Conservation (phyloP, 2,797 vertebrate species). For the Fundulus diaphanus region DNA sequence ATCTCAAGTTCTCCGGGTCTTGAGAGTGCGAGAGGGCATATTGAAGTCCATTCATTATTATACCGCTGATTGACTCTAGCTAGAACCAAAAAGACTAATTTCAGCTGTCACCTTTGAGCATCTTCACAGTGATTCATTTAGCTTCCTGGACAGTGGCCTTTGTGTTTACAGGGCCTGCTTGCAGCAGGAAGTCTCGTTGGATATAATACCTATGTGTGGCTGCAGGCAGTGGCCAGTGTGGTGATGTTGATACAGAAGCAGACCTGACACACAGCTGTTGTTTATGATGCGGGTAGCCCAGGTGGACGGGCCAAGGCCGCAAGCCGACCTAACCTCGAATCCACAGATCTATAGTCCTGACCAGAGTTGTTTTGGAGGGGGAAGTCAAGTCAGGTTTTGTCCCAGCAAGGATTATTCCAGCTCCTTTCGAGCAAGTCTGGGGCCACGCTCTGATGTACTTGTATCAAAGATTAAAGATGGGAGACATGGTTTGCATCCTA, state of each 20-base stretch:
- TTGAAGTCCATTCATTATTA: constrained; percentile 35
- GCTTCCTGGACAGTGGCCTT: constrained; percentile 70
- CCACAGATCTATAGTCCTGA: constrained; percentile 83
- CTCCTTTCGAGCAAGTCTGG: constrained; percentile 29
- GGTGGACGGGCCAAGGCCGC: constrained; percentile 75
- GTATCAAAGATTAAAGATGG: background rate
- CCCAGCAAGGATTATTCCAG: constrained; percentile 10
- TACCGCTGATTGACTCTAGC: constrained; percentile 29
- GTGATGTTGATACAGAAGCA: constrained; percentile 73
- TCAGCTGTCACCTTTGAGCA: constrained; percentile 9
- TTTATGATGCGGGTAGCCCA: constrained; percentile 83
- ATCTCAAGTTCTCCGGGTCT: constrained; percentile 52
- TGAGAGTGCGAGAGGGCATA: constrained; percentile 21
- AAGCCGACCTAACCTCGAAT: constrained; percentile 71
- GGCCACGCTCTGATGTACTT: background rate
- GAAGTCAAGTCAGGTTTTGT: constrained; percentile 34
- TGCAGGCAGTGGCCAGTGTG: constrained; percentile 68
- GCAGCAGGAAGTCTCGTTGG: constrained; percentile 66
- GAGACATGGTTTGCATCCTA: background rate
- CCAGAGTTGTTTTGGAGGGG: constrained; percentile 51
- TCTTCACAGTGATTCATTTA: constrained; percentile 34
- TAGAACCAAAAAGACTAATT: constrained; percentile 8
- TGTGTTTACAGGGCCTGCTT: constrained; percentile 53
- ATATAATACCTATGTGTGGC: constrained; percentile 75
- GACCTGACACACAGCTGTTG: constrained; percentile 74